Evolutionary conservation across 2,113 vertebrate genomes (phyloP).

Genomic region (Mustela nigripes): DNA sequence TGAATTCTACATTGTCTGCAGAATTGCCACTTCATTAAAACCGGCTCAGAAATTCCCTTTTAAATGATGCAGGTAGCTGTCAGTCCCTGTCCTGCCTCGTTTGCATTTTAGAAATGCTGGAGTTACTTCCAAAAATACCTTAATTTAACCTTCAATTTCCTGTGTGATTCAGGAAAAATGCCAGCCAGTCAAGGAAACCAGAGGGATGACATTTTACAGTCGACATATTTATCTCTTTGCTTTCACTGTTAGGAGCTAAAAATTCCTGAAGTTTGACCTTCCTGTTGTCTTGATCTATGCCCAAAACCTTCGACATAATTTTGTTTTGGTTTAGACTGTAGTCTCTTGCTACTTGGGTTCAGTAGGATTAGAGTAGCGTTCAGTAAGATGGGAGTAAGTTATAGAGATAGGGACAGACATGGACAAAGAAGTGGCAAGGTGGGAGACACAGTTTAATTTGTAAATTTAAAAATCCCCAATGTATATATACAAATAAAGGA

Average conservation of each 20-base stretch:
- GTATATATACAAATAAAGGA: not conserved
- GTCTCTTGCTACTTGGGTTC: not conserved
- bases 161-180: not conserved
- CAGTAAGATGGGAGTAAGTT: not conserved
- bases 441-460: not conserved
- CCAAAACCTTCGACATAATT: not conserved
- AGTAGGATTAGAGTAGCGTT: not conserved
- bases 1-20: conserved; percentile 61
- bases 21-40: conserved; percentile 65
- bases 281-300: not conserved
- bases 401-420: not conserved
- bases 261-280: not conserved
- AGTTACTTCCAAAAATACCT: conserved; percentile 23
- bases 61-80: conserved; percentile 22
- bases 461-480: not conserved
- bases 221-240: not conserved
- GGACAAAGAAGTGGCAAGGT: not conserved
- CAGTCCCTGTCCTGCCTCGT: fast-evolving
- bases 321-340: not conserved
- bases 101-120: not conserved
- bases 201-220: not conserved
- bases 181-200: not conserved
- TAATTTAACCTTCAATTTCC: not conserved
- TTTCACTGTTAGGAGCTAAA: not conserved
- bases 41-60: not conserved